A percentile compares a stretch with the other conserved stretches of the same genome.
Conservation (phyloP, 92 coral and sea anemone genomes). For the Zoanthus sansibaricus region DNA sequence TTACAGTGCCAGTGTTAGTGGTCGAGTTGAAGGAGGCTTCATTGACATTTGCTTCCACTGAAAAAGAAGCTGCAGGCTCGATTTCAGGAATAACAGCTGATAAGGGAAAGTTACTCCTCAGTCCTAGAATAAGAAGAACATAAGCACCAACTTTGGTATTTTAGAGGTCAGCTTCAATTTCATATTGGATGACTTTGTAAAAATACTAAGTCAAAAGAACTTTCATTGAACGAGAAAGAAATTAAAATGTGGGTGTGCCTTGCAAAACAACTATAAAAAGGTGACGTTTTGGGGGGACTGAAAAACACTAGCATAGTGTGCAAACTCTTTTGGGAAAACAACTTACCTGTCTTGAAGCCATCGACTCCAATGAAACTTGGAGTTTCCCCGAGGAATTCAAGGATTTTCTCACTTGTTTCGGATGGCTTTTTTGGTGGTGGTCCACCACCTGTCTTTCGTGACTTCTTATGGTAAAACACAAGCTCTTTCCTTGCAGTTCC, state of each 20-base stretch:
- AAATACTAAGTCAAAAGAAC: background rate
- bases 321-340: slow-evolving; percentile 8
- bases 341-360: too few relatives aligned
- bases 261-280: background rate
- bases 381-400: too few relatives aligned
- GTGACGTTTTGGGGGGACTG: slow-evolving; percentile 10
- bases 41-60: background rate
- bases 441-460: too few relatives aligned
- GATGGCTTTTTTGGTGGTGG: too few relatives aligned
- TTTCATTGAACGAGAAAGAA: background rate
- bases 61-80: slow-evolving; percentile 3
- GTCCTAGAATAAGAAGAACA: slow-evolving; percentile 2
- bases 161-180: background rate
- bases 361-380: too few relatives aligned
- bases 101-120: background rate
- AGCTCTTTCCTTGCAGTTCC: too few relatives aligned
- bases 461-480: too few relatives aligned
- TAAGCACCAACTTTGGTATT: background rate
- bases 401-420: too few relatives aligned
- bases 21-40: background rate
- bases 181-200: background rate
- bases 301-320: background rate
- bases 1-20: background rate
- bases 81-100: background rate
- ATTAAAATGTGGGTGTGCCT: background rate